phyloP scores from a whole-genome alignment of 2,888 invertebrate species.

The Mactromeris polynyma region DNA sequence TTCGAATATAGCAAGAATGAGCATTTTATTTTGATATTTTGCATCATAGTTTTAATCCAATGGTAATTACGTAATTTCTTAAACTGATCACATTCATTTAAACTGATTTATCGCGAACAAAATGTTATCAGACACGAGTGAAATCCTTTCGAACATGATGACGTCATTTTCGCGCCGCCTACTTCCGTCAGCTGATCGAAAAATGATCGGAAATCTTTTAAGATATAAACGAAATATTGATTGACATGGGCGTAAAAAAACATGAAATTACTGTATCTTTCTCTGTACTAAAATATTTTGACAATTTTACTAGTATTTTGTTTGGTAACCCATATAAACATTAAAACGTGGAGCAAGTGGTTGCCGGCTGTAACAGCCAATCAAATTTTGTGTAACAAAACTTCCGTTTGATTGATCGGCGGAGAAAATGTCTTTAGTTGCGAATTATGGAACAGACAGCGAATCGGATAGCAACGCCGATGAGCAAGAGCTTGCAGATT shows the following conservation, averaged over 20 bases:
- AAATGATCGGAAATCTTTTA: conserved; percentile 69
- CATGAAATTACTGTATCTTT: background rate
- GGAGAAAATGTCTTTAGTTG: conserved; percentile 83
- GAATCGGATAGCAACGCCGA: conserved; percentile 67
- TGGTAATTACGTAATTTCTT: background rate
- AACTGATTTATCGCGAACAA: background rate
- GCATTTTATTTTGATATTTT: background rate
- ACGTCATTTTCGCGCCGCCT: conserved; percentile 76
- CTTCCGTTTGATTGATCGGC: conserved; percentile 40
- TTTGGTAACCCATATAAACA: conserved; percentile 33
- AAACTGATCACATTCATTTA: background rate
- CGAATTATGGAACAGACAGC: conserved; percentile 84
- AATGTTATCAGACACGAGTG: background rate
- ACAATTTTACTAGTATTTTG: conserved; percentile 15
- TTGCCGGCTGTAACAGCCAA: conserved; percentile 78
- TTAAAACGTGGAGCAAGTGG: conserved; percentile 46
- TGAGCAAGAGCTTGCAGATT: background rate
- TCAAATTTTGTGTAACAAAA: conserved; percentile 58
- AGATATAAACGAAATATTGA: conserved; percentile 13
- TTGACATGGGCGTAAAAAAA: background rate
- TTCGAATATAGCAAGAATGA: background rate
- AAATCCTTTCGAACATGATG: conserved; percentile 33
- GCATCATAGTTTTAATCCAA: background rate
- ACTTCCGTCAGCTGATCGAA: conserved; percentile 85
- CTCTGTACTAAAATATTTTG: background rate